Evolutionary conservation across 2,888 invertebrate genomes (phyloP).

Genomic region (Bellardia pandia): DNA sequence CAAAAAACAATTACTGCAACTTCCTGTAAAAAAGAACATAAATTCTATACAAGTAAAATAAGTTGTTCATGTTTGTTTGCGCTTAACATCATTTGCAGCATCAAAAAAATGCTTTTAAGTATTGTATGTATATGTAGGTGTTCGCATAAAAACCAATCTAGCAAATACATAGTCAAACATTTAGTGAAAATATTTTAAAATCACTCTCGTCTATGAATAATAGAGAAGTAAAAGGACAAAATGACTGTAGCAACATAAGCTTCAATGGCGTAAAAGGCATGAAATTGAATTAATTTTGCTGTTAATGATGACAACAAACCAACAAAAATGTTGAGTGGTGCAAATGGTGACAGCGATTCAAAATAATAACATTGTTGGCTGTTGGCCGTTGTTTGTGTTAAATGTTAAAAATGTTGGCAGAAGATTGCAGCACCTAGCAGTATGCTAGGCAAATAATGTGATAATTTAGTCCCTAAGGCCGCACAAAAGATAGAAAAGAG

Average conservation of each 20-base stretch:
- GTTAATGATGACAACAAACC: constrained; percentile 59
- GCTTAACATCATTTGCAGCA: neutral
- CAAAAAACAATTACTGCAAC: too few relatives aligned
- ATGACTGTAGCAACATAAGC: constrained; percentile 7
- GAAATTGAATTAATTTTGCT: constrained; percentile 66
- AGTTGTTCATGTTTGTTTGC: neutral
- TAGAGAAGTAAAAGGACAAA: constrained; percentile 32
- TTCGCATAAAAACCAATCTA: constrained; percentile 42
- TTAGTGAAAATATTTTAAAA: constrained; percentile 37
- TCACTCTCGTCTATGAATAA: constrained; percentile 11
- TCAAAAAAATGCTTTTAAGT: constrained; percentile 24
- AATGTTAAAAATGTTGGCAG: constrained; percentile 38
- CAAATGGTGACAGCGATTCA: constrained; percentile 36
- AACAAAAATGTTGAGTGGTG: constrained; percentile 38
- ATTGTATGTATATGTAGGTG: neutral
- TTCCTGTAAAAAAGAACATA: too few relatives aligned
- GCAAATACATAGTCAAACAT: constrained; percentile 51
- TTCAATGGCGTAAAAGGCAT: constrained; percentile 43
- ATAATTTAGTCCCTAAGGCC: constrained; percentile 12
- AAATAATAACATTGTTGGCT: constrained; percentile 30
- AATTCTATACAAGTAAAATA: neutral
- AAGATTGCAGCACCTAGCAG: constrained; percentile 10
- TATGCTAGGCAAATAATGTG: constrained; percentile 6
- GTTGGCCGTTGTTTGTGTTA: constrained; percentile 16
- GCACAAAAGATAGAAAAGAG: constrained; percentile 6